phyloP scores from a whole-genome alignment of 2,888 invertebrate genomes.

The Machimus atricapillus region DNA sequence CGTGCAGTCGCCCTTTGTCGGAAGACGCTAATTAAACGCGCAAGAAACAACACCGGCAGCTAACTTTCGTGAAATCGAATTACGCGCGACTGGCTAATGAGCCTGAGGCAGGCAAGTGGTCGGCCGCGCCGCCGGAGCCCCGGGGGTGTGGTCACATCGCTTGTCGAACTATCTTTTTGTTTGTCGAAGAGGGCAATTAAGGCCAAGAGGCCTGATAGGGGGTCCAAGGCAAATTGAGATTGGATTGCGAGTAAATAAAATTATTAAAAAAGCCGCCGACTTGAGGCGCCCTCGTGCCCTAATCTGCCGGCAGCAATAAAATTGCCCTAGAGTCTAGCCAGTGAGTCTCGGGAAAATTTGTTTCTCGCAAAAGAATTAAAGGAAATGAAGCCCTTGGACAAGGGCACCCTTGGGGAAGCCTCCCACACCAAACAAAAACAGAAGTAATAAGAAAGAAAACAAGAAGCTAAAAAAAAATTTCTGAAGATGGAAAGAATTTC shows the following conservation, averaged over 20 bases:
- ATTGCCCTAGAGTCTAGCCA: background rate
- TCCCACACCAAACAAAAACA: background rate
- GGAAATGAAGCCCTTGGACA: background rate
- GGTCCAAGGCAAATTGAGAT: background rate
- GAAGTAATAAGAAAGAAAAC: background rate
- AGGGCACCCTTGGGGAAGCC: background rate
- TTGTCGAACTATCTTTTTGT: background rate
- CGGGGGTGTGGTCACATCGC: background rate
- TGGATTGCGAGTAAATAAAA: background rate
- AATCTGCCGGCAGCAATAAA: background rate
- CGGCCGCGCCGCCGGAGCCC: background rate
- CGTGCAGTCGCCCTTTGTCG: background rate
- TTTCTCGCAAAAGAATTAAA: background rate
- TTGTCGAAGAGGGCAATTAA: background rate
- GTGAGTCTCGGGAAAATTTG: background rate
- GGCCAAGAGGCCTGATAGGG: background rate
- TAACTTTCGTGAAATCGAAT: background rate
- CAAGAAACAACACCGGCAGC: background rate
- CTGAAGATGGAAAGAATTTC: background rate
- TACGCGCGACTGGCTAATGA: background rate
- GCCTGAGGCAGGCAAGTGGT: background rate
- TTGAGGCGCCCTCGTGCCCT: background rate
- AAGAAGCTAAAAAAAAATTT: background rate
- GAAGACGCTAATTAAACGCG: background rate
- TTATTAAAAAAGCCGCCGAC: background rate